Percentiles rank a stretch among this genome's conserved stretches.
phyloP scores from a whole-genome alignment of 2,888 invertebrate genomes.

The Erebia epiphron region DNA sequence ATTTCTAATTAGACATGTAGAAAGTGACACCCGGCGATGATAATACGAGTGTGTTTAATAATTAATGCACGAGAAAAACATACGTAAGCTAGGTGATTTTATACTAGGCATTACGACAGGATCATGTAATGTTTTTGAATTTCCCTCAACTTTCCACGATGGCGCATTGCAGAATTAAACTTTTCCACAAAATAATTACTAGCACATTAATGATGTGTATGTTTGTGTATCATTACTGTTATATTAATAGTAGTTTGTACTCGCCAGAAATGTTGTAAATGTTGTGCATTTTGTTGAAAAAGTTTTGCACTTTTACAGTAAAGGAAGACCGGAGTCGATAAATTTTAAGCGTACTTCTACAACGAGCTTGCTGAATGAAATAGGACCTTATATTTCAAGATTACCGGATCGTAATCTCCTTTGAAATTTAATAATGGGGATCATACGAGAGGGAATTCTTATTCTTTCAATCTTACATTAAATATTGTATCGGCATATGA shows the following conservation, averaged over 20 bases:
- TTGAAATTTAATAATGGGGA: slow-evolving; percentile 69
- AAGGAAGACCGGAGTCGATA: slow-evolving; percentile 62
- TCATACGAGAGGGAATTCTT: slow-evolving; percentile 58
- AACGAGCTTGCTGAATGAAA: slow-evolving; percentile 63
- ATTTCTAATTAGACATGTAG: slow-evolving; percentile 66
- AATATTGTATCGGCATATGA: slow-evolving; percentile 42
- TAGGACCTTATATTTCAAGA: slow-evolving; percentile 66
- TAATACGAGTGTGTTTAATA: slow-evolving; percentile 39
- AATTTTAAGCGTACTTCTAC: slow-evolving; percentile 58
- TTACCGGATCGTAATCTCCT: slow-evolving; percentile 68
- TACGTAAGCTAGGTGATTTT: slow-evolving; percentile 36
- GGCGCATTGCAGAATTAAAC: slow-evolving; percentile 67
- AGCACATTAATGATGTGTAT: slow-evolving; percentile 46
- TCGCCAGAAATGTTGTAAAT: slow-evolving; percentile 56
- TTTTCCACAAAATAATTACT: slow-evolving; percentile 58
- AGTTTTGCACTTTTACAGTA: slow-evolving; percentile 67
- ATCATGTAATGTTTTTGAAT: slow-evolving; percentile 54
- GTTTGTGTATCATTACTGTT: slow-evolving; percentile 43
- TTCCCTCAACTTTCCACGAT: slow-evolving; percentile 53
- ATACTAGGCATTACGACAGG: slow-evolving; percentile 42
- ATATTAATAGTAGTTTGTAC: slow-evolving; percentile 55
- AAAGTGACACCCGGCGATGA: slow-evolving; percentile 49
- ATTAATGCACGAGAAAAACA: slow-evolving; percentile 40
- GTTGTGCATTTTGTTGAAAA: slow-evolving; percentile 60
- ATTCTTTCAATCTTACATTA: slow-evolving; percentile 47